Base-by-base conservation (phyloP, 2,797 vertebrate species). In the Pseudotriccus pelzelni region DNA sequence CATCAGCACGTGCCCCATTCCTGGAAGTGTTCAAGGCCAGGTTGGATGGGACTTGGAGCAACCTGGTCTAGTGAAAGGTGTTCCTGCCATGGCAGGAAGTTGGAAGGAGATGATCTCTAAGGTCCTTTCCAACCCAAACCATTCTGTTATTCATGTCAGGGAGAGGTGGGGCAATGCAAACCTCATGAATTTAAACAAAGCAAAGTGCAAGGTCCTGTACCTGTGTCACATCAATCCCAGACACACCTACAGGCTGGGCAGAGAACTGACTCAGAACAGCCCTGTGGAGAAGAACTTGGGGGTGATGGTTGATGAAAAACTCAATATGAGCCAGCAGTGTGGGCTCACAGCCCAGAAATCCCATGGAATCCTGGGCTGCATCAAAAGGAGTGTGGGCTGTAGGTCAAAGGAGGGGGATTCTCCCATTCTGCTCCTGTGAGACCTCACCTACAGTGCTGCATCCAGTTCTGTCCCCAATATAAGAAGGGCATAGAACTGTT, bases 141-240 rank as follows among this genome's bases (percentile, higher is more conserved):
- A 39, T 19, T 39, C 32, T 34, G 44, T 27, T 24, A 66, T 47
- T 66, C 44, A n/a, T 25, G 32, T 46, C 28, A 58, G 37, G 7
- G 50, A 50, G 56, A 63, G 50, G 37, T 34, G 37, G 28, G n/a
- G 47, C 10, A 14, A 8, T 6, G 10, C 4, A 25, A 70, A 5
- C 20, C 17, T 50, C 49, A 19, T 39, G 37, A 77, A 64, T 44
- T 76, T 50, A 24, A 63, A 16, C 49, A 50, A 49, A 76, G 32
- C 28, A 12, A 76, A 70, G 43, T 70, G 47, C 64, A 76, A 50
- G 49, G 41, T 55, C 56, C 49, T 28, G 8, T 21, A 24, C 32
- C 23, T 30, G 27, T 2, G 0, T 28, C 0, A 0, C 10, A 4
- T 37, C 50, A 30, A 30, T 44, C 24, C 28, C 79, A 62, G 72